Percentiles rank a stretch among this genome's conserved stretches.
phyloP scores from a whole-genome alignment of 2,888 invertebrate species.

The Netelia virgata region DNA sequence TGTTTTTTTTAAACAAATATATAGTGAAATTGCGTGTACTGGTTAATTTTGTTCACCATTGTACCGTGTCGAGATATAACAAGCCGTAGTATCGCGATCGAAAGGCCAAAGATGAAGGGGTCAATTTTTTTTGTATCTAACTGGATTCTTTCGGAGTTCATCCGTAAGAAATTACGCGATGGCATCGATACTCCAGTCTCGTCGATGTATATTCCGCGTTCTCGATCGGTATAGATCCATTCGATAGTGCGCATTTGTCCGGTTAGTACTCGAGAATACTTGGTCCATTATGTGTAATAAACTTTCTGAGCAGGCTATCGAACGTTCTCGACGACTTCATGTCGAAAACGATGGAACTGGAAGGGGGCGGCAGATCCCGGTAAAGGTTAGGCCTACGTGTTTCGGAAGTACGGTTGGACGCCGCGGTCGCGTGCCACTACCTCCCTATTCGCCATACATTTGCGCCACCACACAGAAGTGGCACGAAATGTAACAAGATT shows the following conservation, averaged over 20 bases:
- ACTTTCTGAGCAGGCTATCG: slow-evolving; percentile 20
- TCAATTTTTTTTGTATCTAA: slow-evolving; percentile 12
- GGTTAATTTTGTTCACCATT: neutral
- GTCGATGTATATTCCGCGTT: neutral
- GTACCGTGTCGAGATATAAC: neutral
- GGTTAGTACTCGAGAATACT: neutral
- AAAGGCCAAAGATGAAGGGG: slow-evolving; percentile 48
- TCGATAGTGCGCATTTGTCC: slow-evolving; percentile 2
- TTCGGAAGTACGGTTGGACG: slow-evolving; percentile 61
- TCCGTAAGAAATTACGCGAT: neutral
- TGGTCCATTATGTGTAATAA: neutral
- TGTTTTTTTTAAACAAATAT: neutral
- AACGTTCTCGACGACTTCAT: slow-evolving; percentile 56
- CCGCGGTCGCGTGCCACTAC: slow-evolving; percentile 64
- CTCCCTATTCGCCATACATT: slow-evolving; percentile 52
- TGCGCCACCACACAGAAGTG: neutral
- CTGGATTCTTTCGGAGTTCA: neutral
- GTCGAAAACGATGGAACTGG: slow-evolving; percentile 33
- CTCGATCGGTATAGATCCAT: slow-evolving; percentile 20
- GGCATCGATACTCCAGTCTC: neutral
- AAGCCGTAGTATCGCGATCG: neutral
- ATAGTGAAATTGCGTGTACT: neutral
- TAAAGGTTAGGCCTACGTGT: slow-evolving; percentile 68
- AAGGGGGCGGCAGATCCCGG: slow-evolving; percentile 35
- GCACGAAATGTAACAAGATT: slow-evolving; percentile 26